Evolutionary conservation across 2,797 vertebrate genomes (phyloP).

Genomic region (Sebastes umbrosus): DNA sequence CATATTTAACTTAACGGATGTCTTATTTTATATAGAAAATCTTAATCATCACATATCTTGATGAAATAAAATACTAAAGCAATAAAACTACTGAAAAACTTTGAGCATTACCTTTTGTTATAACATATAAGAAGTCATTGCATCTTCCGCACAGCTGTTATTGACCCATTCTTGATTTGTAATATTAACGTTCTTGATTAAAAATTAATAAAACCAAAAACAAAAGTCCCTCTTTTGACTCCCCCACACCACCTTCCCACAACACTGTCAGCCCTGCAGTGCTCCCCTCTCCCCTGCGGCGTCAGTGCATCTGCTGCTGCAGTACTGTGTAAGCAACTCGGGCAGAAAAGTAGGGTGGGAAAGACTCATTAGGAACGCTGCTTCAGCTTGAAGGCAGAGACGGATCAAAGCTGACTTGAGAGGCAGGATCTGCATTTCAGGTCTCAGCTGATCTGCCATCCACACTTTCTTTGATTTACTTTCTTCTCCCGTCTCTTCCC

Average conservation of each 20-base stretch:
- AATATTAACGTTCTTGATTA: background rate
- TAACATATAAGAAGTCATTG: background rate
- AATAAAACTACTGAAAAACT: no score
- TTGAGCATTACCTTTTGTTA: no score
- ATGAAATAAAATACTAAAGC: no score
- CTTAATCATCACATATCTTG: no score
- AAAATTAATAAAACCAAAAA: background rate
- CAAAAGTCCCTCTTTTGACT: background rate
- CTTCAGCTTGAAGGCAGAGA: conserved; percentile 20
- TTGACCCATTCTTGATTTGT: background rate
- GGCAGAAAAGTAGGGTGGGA: conserved; percentile 42
- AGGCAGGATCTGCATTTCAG: background rate
- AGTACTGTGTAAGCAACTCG: conserved; percentile 38
- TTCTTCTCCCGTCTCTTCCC: background rate
- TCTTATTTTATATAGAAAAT: no score
- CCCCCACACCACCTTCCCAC: background rate
- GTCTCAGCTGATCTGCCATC: background rate
- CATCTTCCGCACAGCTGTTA: background rate
- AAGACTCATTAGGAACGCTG: conserved; percentile 58
- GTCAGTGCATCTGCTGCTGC: conserved; percentile 49
- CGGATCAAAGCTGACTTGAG: conserved; percentile 42
- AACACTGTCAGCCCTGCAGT: conserved; percentile 41
- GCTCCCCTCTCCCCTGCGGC: conserved; percentile 32
- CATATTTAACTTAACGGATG: accelerated
- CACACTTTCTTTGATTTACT: conserved; percentile 14